Percentiles rank a stretch among this genome's conserved stretches.
phyloP scores from a whole-genome alignment of 2,888 invertebrate genomes.

The Sepiola atlantica region DNA sequence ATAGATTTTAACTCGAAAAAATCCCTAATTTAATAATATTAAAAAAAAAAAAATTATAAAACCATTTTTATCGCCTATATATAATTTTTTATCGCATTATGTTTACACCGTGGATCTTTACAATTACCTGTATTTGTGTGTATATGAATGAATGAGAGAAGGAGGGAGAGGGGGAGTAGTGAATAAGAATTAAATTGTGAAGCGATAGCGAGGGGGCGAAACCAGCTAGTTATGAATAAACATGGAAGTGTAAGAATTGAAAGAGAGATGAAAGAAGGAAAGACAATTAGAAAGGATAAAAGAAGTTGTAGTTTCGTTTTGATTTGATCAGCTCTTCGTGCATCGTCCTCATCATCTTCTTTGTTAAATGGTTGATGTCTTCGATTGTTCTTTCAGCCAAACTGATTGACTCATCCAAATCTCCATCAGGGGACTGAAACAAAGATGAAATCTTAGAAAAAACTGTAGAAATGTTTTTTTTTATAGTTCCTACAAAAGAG shows the following conservation, averaged over 20 bases:
- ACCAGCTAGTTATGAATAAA: neutral
- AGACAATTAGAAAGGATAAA: neutral
- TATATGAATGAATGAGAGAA: too few relatives aligned
- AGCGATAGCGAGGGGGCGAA: too few relatives aligned
- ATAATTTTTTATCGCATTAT: too few relatives aligned
- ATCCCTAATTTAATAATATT: too few relatives aligned
- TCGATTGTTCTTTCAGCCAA: slow-evolving; percentile 55
- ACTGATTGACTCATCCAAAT: slow-evolving; percentile 62
- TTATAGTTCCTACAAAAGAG: too few relatives aligned
- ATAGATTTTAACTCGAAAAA: too few relatives aligned
- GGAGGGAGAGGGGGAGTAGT: too few relatives aligned
- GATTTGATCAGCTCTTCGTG: slow-evolving; percentile 58
- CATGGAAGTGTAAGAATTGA: neutral
- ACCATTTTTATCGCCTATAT: too few relatives aligned
- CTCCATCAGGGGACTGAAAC: slow-evolving; percentile 58
- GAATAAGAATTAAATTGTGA: too few relatives aligned
- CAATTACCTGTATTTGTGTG: too few relatives aligned
- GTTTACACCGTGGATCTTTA: too few relatives aligned
- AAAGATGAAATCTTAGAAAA: neutral
- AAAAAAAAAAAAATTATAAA: too few relatives aligned
- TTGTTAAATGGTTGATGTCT: slow-evolving; percentile 64
- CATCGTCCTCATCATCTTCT: slow-evolving; percentile 65
- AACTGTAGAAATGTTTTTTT: neutral
- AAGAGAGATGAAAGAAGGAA: neutral
- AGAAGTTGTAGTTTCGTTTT: slow-evolving; percentile 59